These are phyloP conservation scores for Noctua janthe DNA, from an alignment of 2,888 invertebrate genomes.

Conservation along the genomic window DNA sequence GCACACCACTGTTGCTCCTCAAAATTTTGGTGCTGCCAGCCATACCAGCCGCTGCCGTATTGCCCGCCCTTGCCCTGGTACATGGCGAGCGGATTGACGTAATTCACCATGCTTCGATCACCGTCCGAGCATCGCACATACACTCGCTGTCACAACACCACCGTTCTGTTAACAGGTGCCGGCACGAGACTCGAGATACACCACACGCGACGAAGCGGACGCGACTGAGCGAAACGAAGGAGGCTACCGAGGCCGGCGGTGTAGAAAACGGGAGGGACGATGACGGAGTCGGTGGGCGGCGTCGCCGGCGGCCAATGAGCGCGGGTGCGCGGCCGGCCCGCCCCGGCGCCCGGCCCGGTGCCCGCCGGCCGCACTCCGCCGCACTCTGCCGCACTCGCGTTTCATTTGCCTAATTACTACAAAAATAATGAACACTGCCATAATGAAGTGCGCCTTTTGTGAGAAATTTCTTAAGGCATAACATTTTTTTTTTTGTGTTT, in stretches of 20 bases:
- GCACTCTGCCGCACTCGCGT: conserved; percentile 74
- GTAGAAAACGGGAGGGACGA: conserved; percentile 72
- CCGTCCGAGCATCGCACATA: conserved; percentile 88
- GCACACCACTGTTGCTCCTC: conserved; percentile 91
- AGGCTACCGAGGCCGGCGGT: conserved; percentile 66
- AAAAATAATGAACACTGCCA: conserved; percentile 84
- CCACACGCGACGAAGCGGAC: conserved; percentile 78
- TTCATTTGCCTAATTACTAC: conserved; percentile 88
- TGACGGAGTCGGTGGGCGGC: conserved; percentile 73
- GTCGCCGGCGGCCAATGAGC: conserved; percentile 77
- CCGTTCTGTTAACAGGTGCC: conserved; percentile 68
- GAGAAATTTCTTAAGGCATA: conserved; percentile 36
- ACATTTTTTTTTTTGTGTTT: conserved; percentile 20
- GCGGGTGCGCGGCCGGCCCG: conserved; percentile 45
- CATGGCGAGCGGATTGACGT: conserved; percentile 93
- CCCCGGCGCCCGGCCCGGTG: conserved; percentile 75
- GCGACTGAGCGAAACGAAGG: conserved; percentile 79
- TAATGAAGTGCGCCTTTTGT: conserved; percentile 76
- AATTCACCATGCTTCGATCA: conserved; percentile 93
- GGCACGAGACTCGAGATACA: conserved; percentile 74
- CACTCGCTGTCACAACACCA: conserved; percentile 87
- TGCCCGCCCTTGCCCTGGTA: conserved; percentile 92
- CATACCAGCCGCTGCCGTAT: conserved; percentile 88
- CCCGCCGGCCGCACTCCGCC: conserved; percentile 75
- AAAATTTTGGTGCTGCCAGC: conserved; percentile 88